A percentile compares a stretch with the other conserved stretches of the same genome.
These are phyloP conservation scores for Leucoma salicis DNA, from an alignment of 2,888 invertebrate species.

Conservation along the genomic window DNA sequence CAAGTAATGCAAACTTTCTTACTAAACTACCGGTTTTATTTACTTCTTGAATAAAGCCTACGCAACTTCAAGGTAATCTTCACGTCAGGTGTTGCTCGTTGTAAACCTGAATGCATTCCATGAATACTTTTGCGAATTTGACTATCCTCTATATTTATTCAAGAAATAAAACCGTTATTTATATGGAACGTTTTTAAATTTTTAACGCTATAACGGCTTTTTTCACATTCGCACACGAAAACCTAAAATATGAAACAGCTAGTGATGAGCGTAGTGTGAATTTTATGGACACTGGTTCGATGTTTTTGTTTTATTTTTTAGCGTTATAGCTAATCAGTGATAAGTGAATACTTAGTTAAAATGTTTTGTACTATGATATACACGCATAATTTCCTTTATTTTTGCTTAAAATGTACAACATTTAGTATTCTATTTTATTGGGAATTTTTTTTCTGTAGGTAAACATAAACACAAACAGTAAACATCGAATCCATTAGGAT, in stretches of 20 bases:
- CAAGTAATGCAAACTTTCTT: too few species aligned
- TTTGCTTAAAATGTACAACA: too few species aligned
- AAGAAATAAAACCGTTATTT: too few species aligned
- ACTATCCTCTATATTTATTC: not conserved
- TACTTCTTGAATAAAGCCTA: not conserved
- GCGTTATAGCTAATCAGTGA: slow-evolving; percentile 6
- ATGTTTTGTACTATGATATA: slow-evolving; percentile 6
- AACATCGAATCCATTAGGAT: too few species aligned
- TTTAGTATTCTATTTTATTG: too few species aligned
- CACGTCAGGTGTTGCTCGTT: not conserved
- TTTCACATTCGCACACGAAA: slow-evolving; percentile 46
- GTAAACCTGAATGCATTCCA: not conserved
- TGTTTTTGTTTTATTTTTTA: slow-evolving; percentile 2
- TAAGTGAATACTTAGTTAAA: slow-evolving; percentile 1
- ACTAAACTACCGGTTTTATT: not conserved
- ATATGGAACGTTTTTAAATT: slow-evolving; percentile 15
- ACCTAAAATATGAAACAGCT: slow-evolving; percentile 52
- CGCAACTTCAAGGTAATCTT: not conserved
- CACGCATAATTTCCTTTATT: too few species aligned
- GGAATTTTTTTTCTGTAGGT: too few species aligned
- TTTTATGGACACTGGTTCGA: slow-evolving; percentile 26
- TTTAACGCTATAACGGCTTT: slow-evolving; percentile 22
- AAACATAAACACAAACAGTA: too few species aligned
- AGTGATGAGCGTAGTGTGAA: slow-evolving; percentile 37
- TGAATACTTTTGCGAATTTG: not conserved